Percentiles rank a stretch among this genome's conserved stretches.
Evolutionary conservation across 2,113 vertebrate species (phyloP).

Genomic region (Rhizomys pruinosus): DNA sequence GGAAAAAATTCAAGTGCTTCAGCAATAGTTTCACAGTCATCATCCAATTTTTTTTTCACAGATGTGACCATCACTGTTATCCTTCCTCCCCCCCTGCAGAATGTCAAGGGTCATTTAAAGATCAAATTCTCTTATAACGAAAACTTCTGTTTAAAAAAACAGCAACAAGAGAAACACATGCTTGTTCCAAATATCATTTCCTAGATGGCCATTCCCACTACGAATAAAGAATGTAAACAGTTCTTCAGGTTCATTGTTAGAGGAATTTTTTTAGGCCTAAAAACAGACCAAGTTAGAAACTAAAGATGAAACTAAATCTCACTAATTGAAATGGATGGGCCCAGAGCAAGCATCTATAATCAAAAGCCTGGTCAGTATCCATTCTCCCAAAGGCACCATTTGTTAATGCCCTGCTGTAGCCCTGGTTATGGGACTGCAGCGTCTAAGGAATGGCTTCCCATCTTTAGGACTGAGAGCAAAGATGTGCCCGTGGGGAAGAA

Average conservation of each 20-base stretch:
- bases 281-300: slow-evolving; percentile 53
- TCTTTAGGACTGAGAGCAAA: neutral
- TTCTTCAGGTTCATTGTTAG: slow-evolving; percentile 28
- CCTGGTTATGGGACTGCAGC: neutral
- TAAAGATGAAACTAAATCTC: slow-evolving; percentile 1
- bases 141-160: neutral
- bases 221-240: slow-evolving; percentile 48
- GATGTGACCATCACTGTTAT: neutral
- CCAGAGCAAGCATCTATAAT: neutral
- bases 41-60: neutral
- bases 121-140: slow-evolving; percentile 38
- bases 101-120: neutral
- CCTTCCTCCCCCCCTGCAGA: neutral
- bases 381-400: slow-evolving; percentile 29
- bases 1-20: neutral
- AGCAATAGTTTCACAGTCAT: neutral
- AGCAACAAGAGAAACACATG: neutral
- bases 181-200: slow-evolving; percentile 32
- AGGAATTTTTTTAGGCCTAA: slow-evolving; percentile 23
- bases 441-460: neutral
- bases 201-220: slow-evolving; percentile 1
- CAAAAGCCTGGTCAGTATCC: neutral
- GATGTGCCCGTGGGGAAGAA: neutral
- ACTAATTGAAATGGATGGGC: slow-evolving; percentile 32
- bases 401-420: neutral